These are phyloP conservation scores for Acanthurus tractus DNA, from an alignment of 2,797 vertebrate species.

Conservation along the genomic window DNA sequence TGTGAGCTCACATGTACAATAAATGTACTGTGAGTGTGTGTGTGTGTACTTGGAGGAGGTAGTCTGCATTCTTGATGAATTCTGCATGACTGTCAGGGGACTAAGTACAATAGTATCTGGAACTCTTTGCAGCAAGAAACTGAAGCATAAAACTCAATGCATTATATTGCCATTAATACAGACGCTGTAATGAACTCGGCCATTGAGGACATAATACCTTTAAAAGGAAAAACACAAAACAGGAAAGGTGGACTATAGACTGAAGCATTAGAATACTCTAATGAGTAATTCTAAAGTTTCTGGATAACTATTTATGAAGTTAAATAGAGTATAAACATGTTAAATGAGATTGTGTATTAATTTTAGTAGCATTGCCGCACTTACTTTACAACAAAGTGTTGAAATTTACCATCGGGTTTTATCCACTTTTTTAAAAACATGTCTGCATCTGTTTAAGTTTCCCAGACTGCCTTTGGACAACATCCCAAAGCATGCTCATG, in stretches of 20 bases:
- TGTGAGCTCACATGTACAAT: slow-evolving; percentile 30
- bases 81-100: slow-evolving; percentile 52
- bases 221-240: slow-evolving; percentile 22
- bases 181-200: slow-evolving; percentile 32
- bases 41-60: slow-evolving; percentile 31
- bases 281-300: not conserved
- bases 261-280: slow-evolving; percentile 4
- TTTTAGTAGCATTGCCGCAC: slow-evolving; percentile 4
- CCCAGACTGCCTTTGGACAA: slow-evolving; percentile 4
- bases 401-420: slow-evolving; percentile 1
- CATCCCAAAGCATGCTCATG: not conserved
- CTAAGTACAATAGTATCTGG: slow-evolving; percentile 50
- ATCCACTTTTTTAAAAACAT: not conserved
- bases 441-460: not conserved
- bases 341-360: not conserved
- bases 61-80: slow-evolving; percentile 58
- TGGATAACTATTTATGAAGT: not conserved
- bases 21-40: slow-evolving; percentile 25
- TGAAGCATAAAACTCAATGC: slow-evolving; percentile 33
- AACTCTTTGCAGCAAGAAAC: slow-evolving; percentile 32
- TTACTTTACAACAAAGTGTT: slow-evolving; percentile 10
- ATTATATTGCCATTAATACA: slow-evolving; percentile 38
- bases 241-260: slow-evolving; percentile 9
- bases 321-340: not conserved
- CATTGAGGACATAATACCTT: slow-evolving; percentile 20